Conservation (phyloP, 2,113 vertebrate genomes). For the Cynocephalus volans region DNA sequence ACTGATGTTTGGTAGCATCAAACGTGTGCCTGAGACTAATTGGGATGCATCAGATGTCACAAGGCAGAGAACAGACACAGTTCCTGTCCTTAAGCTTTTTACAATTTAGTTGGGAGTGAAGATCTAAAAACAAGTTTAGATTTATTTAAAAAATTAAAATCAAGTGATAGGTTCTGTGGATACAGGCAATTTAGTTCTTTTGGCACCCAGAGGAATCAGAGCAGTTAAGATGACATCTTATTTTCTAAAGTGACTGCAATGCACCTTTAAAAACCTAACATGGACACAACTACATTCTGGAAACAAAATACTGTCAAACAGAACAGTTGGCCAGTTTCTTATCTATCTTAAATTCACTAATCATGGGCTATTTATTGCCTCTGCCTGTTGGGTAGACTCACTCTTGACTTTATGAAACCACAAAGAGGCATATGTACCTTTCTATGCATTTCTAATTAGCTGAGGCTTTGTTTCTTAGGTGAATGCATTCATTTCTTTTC, state of each 20-base stretch:
- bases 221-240: not conserved
- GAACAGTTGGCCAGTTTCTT: not conserved
- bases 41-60: not conserved
- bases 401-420: not conserved
- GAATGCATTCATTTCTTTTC: not conserved
- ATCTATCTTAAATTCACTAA: not conserved
- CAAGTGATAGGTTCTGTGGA: not conserved
- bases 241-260: slow-evolving; percentile 19
- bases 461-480: not conserved
- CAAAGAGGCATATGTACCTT: not conserved
- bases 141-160: slow-evolving; percentile 7
- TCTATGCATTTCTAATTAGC: not conserved
- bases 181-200: not conserved
- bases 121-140: not conserved
- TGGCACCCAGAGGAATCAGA: not conserved
- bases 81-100: not conserved
- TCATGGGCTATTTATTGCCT: not conserved
- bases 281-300: not conserved
- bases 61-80: not conserved
- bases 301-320: not conserved
- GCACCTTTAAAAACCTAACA: not conserved
- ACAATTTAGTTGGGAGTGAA: not conserved
- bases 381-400: not conserved
- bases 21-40: not conserved
- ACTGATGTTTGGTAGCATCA: not conserved